Percentiles rank a stretch among this genome's conserved stretches.
Evolutionary conservation across 1,140 invertebrate species (phyloP).

Genomic region (Papilio helenus): DNA sequence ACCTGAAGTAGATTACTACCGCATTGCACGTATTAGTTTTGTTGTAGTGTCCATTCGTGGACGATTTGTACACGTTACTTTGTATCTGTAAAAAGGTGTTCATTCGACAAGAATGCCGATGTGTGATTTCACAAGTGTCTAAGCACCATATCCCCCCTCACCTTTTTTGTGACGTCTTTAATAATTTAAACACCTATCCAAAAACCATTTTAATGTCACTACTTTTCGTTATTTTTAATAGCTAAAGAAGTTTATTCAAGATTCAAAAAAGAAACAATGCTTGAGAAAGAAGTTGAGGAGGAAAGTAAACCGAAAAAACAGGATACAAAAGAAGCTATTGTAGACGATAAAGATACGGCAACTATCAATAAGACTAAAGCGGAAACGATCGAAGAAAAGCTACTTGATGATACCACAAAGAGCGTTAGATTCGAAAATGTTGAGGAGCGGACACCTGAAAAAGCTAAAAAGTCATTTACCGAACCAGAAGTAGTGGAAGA

Average conservation of each 20-base stretch:
- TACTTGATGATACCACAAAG: conserved; percentile 49
- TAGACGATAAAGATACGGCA: conserved; percentile 55
- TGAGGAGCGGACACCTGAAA: conserved; percentile 43
- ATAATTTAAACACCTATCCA: conserved; percentile 56
- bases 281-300: conserved; percentile 68
- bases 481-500: conserved; percentile 66
- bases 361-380: conserved; percentile 65
- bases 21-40: conserved; percentile 70
- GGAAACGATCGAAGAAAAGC: conserved; percentile 68
- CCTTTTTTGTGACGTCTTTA: conserved; percentile 64
- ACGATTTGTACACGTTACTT: conserved; percentile 47
- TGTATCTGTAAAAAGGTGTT: conserved; percentile 61
- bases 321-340: conserved; percentile 51
- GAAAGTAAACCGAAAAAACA: conserved; percentile 57
- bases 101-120: conserved; percentile 72
- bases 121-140: conserved; percentile 59
- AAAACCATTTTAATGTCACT: conserved; percentile 57
- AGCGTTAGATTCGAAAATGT: conserved; percentile 49
- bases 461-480: conserved; percentile 59
- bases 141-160: conserved; percentile 55
- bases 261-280: conserved; percentile 72
- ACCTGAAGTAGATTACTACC: conserved; percentile 61
- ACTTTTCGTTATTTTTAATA: conserved; percentile 77
- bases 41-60: conserved; percentile 57
- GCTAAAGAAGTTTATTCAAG: conserved; percentile 80